Evolutionary conservation across 2,113 vertebrate genomes (phyloP), one percentile per base, ranked within the genome.

Genomic region (Elaphurus davidianus): DNA sequence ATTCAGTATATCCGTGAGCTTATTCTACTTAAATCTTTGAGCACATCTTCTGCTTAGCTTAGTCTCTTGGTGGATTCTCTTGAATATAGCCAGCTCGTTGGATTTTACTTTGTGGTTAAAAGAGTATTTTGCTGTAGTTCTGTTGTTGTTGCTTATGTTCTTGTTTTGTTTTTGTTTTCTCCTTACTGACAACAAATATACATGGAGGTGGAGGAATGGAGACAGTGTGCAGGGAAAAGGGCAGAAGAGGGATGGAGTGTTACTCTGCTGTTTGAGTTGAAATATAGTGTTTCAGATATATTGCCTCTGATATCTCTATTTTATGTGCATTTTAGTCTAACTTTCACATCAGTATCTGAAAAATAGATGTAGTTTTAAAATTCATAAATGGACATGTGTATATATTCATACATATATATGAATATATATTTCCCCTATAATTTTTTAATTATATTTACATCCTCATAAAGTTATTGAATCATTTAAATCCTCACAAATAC

Each of bases 1-100:
- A 40, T 50, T 10, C 2, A 40, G 0, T 33, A 1, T 71, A 30
- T 47, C 6, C 1, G 3, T n/a, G 1, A 11, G 5, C 1, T 54
- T 87, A 15, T 57, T 94, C 3, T n/a, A 9, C 10, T 28, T 5
- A 45, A n/a, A 21, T 25, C 7, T 33, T 67, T 3, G 5, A 54
- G 11, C 6, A 33, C 57, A 36, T 59, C 55, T 96, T 47, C 30
- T 91, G 11, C 36, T 95, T 17, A 50, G 3, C 4, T 90, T 76
- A 57, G 8, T 59, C 28, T 76, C n/a, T 78, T 7, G 4, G 3
- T 64, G 15, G 45, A 64, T 74, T 93, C 13, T 45, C 8, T 81
- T 74, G 16, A 64, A 83, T 36, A 59, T 16, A 90, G 27, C 25
- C n/a, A 55, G 13, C 9, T 74, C 6, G 33, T 7, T 90, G 50